Conservation (phyloP, 2,888 invertebrate species). For the Ligdia adustata region DNA sequence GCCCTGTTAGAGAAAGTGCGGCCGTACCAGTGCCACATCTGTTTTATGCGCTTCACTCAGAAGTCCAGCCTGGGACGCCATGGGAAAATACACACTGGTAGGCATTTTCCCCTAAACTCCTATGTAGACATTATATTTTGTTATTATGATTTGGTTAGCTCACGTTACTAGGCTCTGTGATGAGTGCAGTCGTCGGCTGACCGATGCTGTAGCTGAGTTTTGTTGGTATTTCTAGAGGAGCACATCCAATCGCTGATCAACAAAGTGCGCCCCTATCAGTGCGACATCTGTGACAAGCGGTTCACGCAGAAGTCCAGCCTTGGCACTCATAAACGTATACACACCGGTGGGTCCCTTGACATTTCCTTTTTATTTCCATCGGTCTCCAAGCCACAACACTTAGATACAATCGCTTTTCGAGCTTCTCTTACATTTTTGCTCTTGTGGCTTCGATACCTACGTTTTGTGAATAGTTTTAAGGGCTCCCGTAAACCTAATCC, state of each 20-base stretch:
- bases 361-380: conserved; percentile 71
- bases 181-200: conserved; percentile 56
- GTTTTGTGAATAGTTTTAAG: conserved; percentile 84
- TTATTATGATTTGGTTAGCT: conserved; percentile 69
- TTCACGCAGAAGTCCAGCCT: conserved; percentile 93
- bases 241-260: conserved; percentile 85
- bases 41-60: conserved; percentile 89
- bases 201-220: conserved; percentile 79
- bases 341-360: conserved; percentile 86
- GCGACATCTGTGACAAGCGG: conserved; percentile 91
- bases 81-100: conserved; percentile 88
- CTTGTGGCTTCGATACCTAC: conserved; percentile 78
- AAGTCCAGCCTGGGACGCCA: conserved; percentile 90
- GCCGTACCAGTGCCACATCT: conserved; percentile 89
- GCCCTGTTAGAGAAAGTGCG: conserved; percentile 85
- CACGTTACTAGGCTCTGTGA: conserved; percentile 69
- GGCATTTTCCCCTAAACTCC: conserved; percentile 83
- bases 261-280: conserved; percentile 86
- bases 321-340: conserved; percentile 92
- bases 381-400: conserved; percentile 78
- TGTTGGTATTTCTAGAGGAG: conserved; percentile 84
- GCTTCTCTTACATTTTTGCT: conserved; percentile 44
- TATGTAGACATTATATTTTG: conserved; percentile 70
- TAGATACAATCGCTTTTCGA: conserved; percentile 36
- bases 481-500: conserved; percentile 66